Evolutionary conservation across 2,797 vertebrate genomes (phyloP).

Genomic region (Kryptopterus vitreolus): DNA sequence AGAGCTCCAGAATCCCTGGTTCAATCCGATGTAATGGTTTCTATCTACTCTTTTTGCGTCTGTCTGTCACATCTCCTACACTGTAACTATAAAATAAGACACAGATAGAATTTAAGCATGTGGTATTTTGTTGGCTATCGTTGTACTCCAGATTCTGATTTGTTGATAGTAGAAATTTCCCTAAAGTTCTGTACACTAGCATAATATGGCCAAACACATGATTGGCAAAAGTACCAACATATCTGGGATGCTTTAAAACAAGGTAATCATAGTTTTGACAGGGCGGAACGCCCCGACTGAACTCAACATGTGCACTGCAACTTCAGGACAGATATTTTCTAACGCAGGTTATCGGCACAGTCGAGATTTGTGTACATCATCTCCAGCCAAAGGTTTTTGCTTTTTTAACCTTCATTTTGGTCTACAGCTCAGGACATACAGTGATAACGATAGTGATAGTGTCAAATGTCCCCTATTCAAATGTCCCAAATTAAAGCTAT

Average conservation of each 20-base stretch:
- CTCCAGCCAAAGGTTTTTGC: not conserved
- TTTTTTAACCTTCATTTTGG: constrained; percentile 15
- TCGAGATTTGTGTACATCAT: not conserved
- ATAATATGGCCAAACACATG: not conserved
- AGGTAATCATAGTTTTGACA: not conserved
- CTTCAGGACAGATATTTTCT: constrained; percentile 15
- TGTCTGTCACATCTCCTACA: not conserved
- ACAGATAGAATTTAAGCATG: not conserved
- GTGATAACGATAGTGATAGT: too few relatives aligned
- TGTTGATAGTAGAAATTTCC: constrained; percentile 35
- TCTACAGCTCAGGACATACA: not conserved
- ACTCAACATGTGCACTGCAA: constrained; percentile 8
- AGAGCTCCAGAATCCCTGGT: not conserved
- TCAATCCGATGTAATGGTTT: not conserved
- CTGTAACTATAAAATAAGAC: not conserved
- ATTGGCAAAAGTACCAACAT: constrained; percentile 41
- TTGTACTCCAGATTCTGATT: not conserved
- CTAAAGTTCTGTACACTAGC: not conserved
- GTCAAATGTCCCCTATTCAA: constrained; percentile 13
- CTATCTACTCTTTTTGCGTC: not conserved
- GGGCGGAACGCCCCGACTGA: constrained; percentile 48
- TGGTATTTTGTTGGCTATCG: constrained; percentile 4
- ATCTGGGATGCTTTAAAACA: constrained; percentile 23
- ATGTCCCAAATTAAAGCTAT: constrained; percentile 37
- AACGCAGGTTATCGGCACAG: not conserved